Evolutionary conservation across 2,888 invertebrate genomes (phyloP).

Genomic region (Agrotis ipsilon): DNA sequence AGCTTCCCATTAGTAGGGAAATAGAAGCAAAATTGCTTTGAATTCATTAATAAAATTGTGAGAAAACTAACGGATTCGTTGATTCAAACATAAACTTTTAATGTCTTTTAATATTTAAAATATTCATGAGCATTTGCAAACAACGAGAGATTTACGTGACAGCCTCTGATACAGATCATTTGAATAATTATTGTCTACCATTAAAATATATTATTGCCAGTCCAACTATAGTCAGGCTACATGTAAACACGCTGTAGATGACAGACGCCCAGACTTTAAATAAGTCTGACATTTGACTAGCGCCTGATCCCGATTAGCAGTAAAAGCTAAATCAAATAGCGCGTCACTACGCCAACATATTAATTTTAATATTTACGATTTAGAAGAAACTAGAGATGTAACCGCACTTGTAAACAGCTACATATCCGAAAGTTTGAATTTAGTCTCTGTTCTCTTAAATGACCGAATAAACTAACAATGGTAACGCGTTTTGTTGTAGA

Average conservation of each 20-base stretch:
- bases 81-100: neutral
- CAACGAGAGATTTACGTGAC: slow-evolving; percentile 29
- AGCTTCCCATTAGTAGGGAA: neutral
- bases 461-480: neutral
- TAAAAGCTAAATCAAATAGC: slow-evolving; percentile 63
- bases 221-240: slow-evolving; percentile 13
- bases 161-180: slow-evolving; percentile 25
- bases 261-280: slow-evolving; percentile 51
- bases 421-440: slow-evolving; percentile 43
- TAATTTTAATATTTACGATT: slow-evolving; percentile 65
- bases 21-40: neutral
- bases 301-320: slow-evolving; percentile 50
- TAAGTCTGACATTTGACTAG: slow-evolving; percentile 61
- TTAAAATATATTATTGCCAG: slow-evolving; percentile 21
- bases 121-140: slow-evolving; percentile 4
- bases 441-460: neutral
- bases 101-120: slow-evolving; percentile 20
- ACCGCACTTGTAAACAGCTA: slow-evolving; percentile 30
- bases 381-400: slow-evolving; percentile 54
- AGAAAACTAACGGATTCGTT: neutral
- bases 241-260: slow-evolving; percentile 29
- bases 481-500: neutral
- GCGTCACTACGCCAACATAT: slow-evolving; percentile 56
- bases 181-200: slow-evolving; percentile 23
- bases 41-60: neutral